phyloP scores from a whole-genome alignment of 2,888 invertebrate genomes.

The Augiades crinisus region DNA sequence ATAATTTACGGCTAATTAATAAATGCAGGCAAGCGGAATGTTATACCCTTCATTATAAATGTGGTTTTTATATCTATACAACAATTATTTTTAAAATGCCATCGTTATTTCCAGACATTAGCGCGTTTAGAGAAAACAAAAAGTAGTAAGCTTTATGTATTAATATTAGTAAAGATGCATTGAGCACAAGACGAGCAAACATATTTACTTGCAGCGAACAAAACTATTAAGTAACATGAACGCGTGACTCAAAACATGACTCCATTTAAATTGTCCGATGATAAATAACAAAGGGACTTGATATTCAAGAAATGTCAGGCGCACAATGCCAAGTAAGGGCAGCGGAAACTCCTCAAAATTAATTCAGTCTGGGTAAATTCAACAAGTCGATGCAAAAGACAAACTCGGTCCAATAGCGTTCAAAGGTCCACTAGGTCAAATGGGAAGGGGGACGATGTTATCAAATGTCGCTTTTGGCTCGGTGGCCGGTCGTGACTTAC shows the following conservation, averaged over 20 bases:
- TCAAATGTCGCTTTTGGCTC: slow-evolving; percentile 73
- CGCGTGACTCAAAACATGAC: slow-evolving; percentile 16
- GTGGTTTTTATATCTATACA: too few species aligned
- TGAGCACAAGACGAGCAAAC: too few species aligned
- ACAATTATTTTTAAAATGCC: too few species aligned
- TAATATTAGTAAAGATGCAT: too few species aligned
- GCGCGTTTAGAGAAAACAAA: too few species aligned
- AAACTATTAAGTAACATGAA: neutral
- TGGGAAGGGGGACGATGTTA: slow-evolving; percentile 72
- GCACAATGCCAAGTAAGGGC: slow-evolving; percentile 23
- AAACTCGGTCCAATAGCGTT: slow-evolving; percentile 50
- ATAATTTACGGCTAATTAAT: too few species aligned
- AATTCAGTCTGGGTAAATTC: slow-evolving; percentile 31
- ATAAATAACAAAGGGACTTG: slow-evolving; percentile 24
- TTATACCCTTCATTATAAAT: too few species aligned
- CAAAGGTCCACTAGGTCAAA: slow-evolving; percentile 60
- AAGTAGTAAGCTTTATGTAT: too few species aligned
- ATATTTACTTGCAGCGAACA: too few species aligned
- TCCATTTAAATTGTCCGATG: slow-evolving; percentile 13
- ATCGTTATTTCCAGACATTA: too few species aligned
- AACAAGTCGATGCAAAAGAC: slow-evolving; percentile 41
- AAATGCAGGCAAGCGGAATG: too few species aligned
- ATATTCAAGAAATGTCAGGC: slow-evolving; percentile 23
- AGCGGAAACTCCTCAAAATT: slow-evolving; percentile 25
- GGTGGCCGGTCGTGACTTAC: slow-evolving; percentile 77